Evolutionary conservation across 1,140 invertebrate species (phyloP).

Genomic region (Pararge aegeria): DNA sequence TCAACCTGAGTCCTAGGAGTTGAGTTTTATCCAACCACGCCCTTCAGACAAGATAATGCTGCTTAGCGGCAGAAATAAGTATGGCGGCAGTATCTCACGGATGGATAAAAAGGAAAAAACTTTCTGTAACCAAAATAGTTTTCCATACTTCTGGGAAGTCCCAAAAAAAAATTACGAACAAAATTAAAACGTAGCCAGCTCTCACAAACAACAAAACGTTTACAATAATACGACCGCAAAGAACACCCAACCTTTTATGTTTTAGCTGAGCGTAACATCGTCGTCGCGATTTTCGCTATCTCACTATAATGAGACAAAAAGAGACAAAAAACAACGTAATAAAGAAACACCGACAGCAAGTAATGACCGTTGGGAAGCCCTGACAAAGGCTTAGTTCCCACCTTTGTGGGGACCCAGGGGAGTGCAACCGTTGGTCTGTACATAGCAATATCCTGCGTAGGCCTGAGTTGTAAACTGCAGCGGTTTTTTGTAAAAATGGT

Average conservation of each 20-base stretch:
- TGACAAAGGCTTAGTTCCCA: constrained; percentile 49
- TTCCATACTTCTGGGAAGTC: too few relatives aligned
- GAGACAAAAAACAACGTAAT: constrained; percentile 25
- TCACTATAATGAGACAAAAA: constrained; percentile 23
- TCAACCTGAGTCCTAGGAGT: too few relatives aligned
- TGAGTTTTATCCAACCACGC: too few relatives aligned
- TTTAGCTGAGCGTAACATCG: not conserved
- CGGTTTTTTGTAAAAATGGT: constrained; percentile 9
- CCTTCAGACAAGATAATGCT: too few relatives aligned
- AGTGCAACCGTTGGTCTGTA: constrained; percentile 48
- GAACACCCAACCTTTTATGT: not conserved
- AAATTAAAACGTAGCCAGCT: too few relatives aligned
- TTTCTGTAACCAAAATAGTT: too few relatives aligned
- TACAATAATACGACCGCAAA: not conserved
- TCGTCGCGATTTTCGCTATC: not conserved
- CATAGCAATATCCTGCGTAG: constrained; percentile 55
- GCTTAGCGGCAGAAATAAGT: too few relatives aligned
- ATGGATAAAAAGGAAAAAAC: too few relatives aligned
- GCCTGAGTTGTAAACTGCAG: constrained; percentile 20
- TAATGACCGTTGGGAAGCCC: constrained; percentile 44
- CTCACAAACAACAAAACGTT: too few relatives aligned
- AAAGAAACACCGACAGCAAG: constrained; percentile 39
- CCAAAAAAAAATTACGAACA: too few relatives aligned
- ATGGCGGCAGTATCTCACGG: too few relatives aligned
- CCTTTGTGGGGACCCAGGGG: constrained; percentile 54